A percentile compares a stretch with the other conserved stretches of the same genome.
These are phyloP conservation scores for Pelodytes ibericus DNA, from an alignment of 2,797 vertebrate species.

Conservation along the genomic window DNA sequence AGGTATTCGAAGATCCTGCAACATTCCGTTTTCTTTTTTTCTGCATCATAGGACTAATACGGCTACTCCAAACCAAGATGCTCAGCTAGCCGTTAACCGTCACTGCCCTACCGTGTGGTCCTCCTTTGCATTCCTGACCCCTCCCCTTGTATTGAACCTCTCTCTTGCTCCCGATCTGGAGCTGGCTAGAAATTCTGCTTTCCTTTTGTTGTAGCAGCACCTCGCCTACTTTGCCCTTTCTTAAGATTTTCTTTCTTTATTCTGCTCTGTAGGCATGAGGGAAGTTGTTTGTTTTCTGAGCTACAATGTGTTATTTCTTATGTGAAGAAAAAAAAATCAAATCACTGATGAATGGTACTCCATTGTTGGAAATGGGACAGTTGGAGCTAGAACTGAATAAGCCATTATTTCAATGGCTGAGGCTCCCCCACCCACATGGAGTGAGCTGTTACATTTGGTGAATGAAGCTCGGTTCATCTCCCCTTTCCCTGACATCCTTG, in stretches of 20 bases:
- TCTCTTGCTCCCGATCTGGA: background rate
- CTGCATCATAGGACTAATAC: too few relatives aligned
- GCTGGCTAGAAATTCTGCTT: background rate
- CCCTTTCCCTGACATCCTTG: background rate
- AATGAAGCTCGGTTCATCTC: constrained; percentile 1
- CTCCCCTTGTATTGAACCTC: constrained; percentile 23
- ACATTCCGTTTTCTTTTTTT: too few relatives aligned
- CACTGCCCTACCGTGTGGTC: constrained; percentile 16
- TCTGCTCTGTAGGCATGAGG: background rate
- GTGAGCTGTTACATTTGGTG: constrained; percentile 44
- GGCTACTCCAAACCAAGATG: too few relatives aligned
- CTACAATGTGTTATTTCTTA: constrained; percentile 23
- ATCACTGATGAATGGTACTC: constrained; percentile 8
- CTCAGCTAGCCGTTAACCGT: too few relatives aligned
- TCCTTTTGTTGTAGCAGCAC: background rate
- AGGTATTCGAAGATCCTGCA: too few relatives aligned
- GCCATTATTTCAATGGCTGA: constrained; percentile 37
- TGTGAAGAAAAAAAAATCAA: constrained; percentile 9
- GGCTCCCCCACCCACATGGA: constrained; percentile 27
- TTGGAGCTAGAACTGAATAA: constrained; percentile 29
- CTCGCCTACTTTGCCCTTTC: background rate
- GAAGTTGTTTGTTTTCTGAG: constrained; percentile 15
- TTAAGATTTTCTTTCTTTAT: background rate
- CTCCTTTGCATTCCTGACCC: constrained; percentile 23
- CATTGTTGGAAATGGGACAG: constrained; percentile 24